Evolutionary conservation across 2,113 vertebrate species (phyloP), one percentile per base, ranked within the genome.

Genomic region (Colius striatus): DNA sequence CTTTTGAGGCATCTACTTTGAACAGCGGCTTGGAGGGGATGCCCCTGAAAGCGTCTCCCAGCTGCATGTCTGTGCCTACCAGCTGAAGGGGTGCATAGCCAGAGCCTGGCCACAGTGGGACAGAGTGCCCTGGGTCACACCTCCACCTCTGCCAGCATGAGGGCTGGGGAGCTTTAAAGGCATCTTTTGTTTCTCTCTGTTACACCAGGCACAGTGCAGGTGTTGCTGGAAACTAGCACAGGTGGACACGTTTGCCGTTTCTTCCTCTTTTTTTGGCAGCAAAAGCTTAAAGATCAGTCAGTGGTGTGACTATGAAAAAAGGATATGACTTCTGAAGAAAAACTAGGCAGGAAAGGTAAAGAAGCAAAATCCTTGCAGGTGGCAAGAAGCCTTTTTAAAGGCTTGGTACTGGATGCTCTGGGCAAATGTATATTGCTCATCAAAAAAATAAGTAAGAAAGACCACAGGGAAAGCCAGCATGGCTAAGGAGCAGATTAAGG

Each of bases 371-470:
- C 19, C 15, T 76, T 93, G 47, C 30, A 76, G 41, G 71, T 79
- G 62, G 30, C 71, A 65, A 36, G 50, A 83, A 58, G 26, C 47
- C 27, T 54, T 10, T 83, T 87, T 57, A 73, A 89, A 90, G 74
- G 30, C n/a, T 87, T 4, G 2, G 13, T 87, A n/a, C 23, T 16
- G 9, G 62, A 41, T 91, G 25, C 27, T 87, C 67, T 61, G 55
- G n/a, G 38, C 29, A 79, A 67, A 67, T 43, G 15, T 79, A 7
- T 76, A 50, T 65, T 57, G 17, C 71, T 89, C 11, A 68, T 79
- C 13, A 90, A 70, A 91, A 91, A 90, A 87, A 26, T 48, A 74
- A 92, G 22, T 70, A 66, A 82, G 62, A 68, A 92, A 61, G 32
- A 63, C 38, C 36, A n/a, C 29, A 50, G 51, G 58, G 48, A 75